Percentiles rank a stretch among this genome's conserved stretches.
Conservation (phyloP, 1,140 invertebrate species). For the Drosophila paulistorum region DNA sequence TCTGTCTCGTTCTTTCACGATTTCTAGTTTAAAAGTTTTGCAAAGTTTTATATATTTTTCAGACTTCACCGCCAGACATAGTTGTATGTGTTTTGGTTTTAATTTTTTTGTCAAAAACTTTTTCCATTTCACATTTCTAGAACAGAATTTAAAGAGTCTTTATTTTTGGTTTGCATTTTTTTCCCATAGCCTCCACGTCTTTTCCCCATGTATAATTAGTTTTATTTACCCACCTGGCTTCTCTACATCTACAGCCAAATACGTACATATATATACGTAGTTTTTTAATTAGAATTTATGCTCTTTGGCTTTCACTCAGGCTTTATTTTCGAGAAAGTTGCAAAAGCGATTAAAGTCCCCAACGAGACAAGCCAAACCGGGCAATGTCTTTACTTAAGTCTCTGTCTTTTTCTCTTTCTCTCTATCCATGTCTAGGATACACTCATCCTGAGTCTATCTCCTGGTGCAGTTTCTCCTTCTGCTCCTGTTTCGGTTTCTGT, state of each 20-base stretch:
- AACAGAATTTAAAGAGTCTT: constrained; percentile 50
- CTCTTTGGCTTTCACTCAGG: constrained; percentile 30
- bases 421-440: constrained; percentile 33
- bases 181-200: background rate
- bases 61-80: constrained; percentile 72
- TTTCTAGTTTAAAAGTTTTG: constrained; percentile 51
- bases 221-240: constrained; percentile 71
- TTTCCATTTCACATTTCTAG: constrained; percentile 62
- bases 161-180: constrained; percentile 4
- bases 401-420: background rate
- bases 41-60: constrained; percentile 43
- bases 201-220: constrained; percentile 66
- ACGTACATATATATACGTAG: constrained; percentile 35
- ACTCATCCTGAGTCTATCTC: background rate
- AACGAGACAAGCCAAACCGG: background rate
- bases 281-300: constrained; percentile 79
- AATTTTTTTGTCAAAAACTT: constrained; percentile 50
- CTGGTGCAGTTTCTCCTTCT: background rate
- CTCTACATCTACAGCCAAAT: background rate
- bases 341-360: constrained; percentile 22
- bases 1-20: background rate
- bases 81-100: constrained; percentile 36
- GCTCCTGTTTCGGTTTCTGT: constrained; percentile 22
- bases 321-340: constrained; percentile 32
- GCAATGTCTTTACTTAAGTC: constrained; percentile 13